phyloP scores from a whole-genome alignment of 2,888 invertebrate genomes.

The Coenonympha arcania region DNA sequence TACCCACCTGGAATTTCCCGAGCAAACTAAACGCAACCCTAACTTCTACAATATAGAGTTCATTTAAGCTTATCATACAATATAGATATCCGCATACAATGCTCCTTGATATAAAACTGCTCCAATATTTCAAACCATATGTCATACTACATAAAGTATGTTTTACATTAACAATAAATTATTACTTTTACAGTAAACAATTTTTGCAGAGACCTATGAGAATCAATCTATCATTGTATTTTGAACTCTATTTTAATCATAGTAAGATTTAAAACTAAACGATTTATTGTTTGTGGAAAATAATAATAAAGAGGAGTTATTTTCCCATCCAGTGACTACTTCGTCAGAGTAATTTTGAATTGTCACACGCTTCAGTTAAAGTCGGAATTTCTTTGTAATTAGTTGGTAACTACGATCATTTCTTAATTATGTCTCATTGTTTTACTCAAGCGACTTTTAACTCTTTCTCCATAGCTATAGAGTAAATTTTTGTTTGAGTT shows the following conservation, averaged over 20 bases:
- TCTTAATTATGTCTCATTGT: not conserved
- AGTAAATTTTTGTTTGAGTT: not conserved
- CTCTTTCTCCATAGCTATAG: not conserved
- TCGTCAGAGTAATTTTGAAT: not conserved
- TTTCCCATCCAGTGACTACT: not conserved
- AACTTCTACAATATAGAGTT: not conserved
- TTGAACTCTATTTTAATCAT: not conserved
- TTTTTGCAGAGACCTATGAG: not conserved
- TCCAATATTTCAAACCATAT: not conserved
- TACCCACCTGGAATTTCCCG: not conserved
- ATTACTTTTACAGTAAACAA: not conserved
- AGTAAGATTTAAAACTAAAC: not conserved
- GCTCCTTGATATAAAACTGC: not conserved
- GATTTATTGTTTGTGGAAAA: not conserved
- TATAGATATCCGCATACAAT: conserved; percentile 8
- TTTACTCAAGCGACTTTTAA: not conserved
- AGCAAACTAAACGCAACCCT: not conserved
- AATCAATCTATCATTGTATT: not conserved
- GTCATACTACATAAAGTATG: not conserved
- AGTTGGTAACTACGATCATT: not conserved
- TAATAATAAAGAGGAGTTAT: not conserved
- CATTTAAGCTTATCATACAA: not conserved
- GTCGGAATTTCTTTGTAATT: not conserved
- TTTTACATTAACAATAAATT: conserved; percentile 4
- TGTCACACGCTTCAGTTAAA: not conserved